Evolutionary conservation across 2,113 vertebrate genomes (phyloP), one percentile per base, ranked within the genome.

Genomic region (Pithys albifrons): DNA sequence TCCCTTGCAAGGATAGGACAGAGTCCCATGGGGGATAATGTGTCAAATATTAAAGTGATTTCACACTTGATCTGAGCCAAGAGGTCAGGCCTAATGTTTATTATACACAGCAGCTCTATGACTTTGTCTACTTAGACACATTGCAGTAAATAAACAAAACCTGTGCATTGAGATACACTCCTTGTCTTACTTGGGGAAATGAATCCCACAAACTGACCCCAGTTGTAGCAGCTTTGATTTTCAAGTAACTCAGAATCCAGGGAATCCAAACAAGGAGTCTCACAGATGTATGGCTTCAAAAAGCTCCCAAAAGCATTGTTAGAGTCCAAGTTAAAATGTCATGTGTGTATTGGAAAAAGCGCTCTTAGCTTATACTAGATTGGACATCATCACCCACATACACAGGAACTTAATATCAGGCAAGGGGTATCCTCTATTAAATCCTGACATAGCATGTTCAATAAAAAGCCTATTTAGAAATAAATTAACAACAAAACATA

Each of bases 391-490:
- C 82, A 85, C 85, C 84, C 51, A 14, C 55, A 91, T 69, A 73
- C 62, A 55, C 19, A 78, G 54, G 43, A 93, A 80, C 85, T 83
- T 89, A 91, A 83, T 78, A 88, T 29, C 49, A 65, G 59, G 25
- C 16, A 84, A 92, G 54, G 79, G 91, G 59, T 77, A 95, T 76
- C 83, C 72, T 86, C 79, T 95, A 77, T 95, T 92, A 92, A 96
- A 93, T 85, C 28, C 93, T 91, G 65, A 69, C 76, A 94, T 86
- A 97, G 78, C 77, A 28, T 90, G 94, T 95, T 93, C 95, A 96
- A 95, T 95, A 93, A 96, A 97, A 96, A 91, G 73, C 67, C 93
- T 94, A 86, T 95, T 98, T 96, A 89, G 95, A 97, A 98, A 96
- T 94, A 73, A 98, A 97, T 98, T 97, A 96, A 71, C 79, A 95